These are phyloP conservation scores for Sebastes matsubarae DNA, from an alignment of 2,797 vertebrate species.

Conservation along the genomic window DNA sequence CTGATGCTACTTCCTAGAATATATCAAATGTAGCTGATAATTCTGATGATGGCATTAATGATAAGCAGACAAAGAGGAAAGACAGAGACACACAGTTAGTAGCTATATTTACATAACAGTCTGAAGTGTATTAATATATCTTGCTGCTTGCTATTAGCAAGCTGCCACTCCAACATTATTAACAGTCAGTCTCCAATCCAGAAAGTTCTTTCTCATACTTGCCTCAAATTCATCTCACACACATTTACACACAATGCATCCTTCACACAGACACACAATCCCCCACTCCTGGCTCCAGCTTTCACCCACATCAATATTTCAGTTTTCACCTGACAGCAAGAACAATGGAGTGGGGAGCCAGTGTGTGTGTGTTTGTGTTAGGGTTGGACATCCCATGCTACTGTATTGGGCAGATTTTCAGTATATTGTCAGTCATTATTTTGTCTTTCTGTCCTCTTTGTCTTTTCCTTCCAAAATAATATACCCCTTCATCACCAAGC, in stretches of 20 bases:
- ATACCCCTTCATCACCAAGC: neutral
- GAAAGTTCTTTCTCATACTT: slow-evolving; percentile 1
- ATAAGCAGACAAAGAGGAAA: neutral
- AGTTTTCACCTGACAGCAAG: slow-evolving; percentile 43
- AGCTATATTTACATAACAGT: slow-evolving; percentile 36
- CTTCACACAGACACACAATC: neutral
- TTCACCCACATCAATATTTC: slow-evolving; percentile 57
- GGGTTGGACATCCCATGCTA: neutral
- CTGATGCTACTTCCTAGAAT: neutral
- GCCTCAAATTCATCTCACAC: neutral
- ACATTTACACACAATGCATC: neutral
- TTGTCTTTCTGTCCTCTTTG: neutral
- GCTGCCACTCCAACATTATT: slow-evolving; percentile 31
- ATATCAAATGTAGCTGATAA: neutral
- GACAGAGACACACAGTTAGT: slow-evolving; percentile 10
- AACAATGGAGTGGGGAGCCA: neutral
- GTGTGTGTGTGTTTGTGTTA: neutral
- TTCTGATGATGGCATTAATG: neutral
- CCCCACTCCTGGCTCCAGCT: slow-evolving; percentile 11
- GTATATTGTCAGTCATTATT: neutral
- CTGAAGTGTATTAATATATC: slow-evolving; percentile 55
- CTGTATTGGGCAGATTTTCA: neutral
- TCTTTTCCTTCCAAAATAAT: neutral
- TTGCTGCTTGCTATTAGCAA: slow-evolving; percentile 27
- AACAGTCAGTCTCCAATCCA: slow-evolving; percentile 16